These are phyloP conservation scores for Zoanthus sociatus DNA, from an alignment of 92 coral and sea anemone genomes.

Conservation along the genomic window DNA sequence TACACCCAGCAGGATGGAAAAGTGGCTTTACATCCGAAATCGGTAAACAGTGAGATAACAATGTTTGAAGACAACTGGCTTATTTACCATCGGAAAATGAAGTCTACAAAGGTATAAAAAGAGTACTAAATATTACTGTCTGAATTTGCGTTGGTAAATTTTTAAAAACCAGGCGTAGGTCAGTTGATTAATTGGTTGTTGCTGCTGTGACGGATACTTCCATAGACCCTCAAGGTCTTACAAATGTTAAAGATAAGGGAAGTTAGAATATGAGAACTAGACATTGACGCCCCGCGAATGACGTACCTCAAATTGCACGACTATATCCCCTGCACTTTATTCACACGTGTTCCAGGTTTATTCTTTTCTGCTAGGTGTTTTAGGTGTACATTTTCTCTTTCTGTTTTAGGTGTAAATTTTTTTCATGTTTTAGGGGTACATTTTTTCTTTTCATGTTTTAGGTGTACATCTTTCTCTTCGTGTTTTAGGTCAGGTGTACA, in stretches of 20 bases:
- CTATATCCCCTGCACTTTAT: not conserved
- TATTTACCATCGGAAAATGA: conserved; percentile 92
- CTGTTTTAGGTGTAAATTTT: not conserved
- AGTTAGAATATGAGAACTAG: too few relatives aligned
- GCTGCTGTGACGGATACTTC: too few relatives aligned
- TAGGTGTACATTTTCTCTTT: not conserved
- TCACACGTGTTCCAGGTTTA: not conserved
- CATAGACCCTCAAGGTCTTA: too few relatives aligned
- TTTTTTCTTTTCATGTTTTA: not conserved
- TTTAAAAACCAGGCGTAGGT: not conserved
- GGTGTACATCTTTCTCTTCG: not conserved
- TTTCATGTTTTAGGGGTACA: not conserved
- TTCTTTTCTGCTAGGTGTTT: not conserved
- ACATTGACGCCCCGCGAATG: too few relatives aligned
- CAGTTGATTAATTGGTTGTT: too few relatives aligned
- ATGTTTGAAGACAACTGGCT: conserved; percentile 90
- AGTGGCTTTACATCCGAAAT: conserved; percentile 88
- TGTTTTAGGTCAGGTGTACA: not conserved
- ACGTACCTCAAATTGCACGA: not conserved
- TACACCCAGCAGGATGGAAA: conserved; percentile 85
- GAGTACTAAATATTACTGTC: not conserved
- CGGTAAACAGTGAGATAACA: conserved; percentile 80
- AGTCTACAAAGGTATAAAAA: conserved; percentile 81
- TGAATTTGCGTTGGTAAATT: not conserved
- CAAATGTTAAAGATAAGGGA: too few relatives aligned